Base-by-base conservation (phyloP, 2,888 invertebrate genomes). In the Enoplolaimus lenunculus region DNA sequence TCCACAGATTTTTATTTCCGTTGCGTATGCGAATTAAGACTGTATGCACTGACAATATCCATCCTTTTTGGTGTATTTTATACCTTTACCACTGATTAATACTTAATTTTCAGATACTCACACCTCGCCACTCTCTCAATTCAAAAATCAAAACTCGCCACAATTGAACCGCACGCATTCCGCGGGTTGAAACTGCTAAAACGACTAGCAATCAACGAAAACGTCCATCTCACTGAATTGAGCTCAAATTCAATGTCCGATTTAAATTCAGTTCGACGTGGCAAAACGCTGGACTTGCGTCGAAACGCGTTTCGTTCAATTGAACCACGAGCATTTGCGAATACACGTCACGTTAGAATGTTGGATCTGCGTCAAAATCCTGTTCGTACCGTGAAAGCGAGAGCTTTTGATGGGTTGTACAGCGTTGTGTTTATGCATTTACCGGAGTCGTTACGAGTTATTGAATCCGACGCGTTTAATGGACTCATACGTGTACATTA, bases 391-490 rank as follows among this genome's bases (percentile, higher is more conserved):
- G 31, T 62, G 16, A 29, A 26, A 7, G 28, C 64, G 64, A 29
- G n/a, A 7, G 64, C 64, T 13, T 62, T 62, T 33, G n/a, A 33
- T 7, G 64, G 64, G 7, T 33, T 62, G 64, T 62, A 62, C n/a
- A 7, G 31, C 26, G 64, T 62, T 7, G 64, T 62, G 16, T 62
- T 62, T 33, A 13, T 62, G 7, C 64, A 62, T 62, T n/a, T 62
- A n/a, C 64, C 64, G 31, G 64, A 62, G 31, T 62, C 64, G 30
- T 7, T 62, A 7, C 16, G 31, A 26, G 13, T 13, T 7, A 62
- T 62, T n/a, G 64, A 62, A n/a, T 33, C 64, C n/a, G 64, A 62
- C n/a, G 64, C 64, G n/a, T 62, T 62, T 26, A 30, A 29, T 7
- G 64, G 64, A n/a, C 64, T 62, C 7, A 33, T 62, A 29, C 64